Base-by-base conservation (phyloP, 2,888 invertebrate species). In the Ischnus inquisitorius region DNA sequence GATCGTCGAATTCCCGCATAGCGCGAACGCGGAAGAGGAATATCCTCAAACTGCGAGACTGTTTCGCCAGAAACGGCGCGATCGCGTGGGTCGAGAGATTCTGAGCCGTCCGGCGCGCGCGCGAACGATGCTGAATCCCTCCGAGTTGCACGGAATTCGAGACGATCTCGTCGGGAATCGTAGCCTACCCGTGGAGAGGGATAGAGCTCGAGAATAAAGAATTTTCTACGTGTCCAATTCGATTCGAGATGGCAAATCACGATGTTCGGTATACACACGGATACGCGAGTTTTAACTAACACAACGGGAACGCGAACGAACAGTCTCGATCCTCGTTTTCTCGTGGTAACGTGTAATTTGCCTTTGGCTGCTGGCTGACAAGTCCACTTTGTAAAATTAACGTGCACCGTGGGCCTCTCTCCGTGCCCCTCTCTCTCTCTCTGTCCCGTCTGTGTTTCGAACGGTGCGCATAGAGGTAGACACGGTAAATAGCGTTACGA, bases 331-430 rank as follows among this genome's bases (percentile, higher is more conserved):
- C 46, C 71, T 77, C 74, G 41, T 65, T 65, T 51, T 60, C 75
- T 60, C 54, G 64, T 71, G 68, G 48, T 74, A 84, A 85, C 79
- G 74, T 82, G 79, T 80, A 82, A 82, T 85, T 82, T 82, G 77
- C 79, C 72, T 79, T 77, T 68, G 74, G 79, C 71, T 22, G 54
- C 79, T 51, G 79, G 71, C 81, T 82, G 85, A 82, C 85, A 85
- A 34, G 82, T 82, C 82, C 79, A 82, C 76, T 82, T 79, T 77
- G 82, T 82, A 74, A 79, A 67, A 82, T 84, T 39, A 82, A 82
- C 84, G 78, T 79, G 68, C 68, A 67, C 62, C 71, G 48, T 41
- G 74, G 68, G 60, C 71, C 51, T 79, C 60, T 78, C 54, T 65
- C 28, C 22, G 14, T 43, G 16, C 8, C 6, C 65, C 51, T 75